Conservation (phyloP, 2,888 invertebrate genomes). For the Branchipolynoe longqiensis region DNA sequence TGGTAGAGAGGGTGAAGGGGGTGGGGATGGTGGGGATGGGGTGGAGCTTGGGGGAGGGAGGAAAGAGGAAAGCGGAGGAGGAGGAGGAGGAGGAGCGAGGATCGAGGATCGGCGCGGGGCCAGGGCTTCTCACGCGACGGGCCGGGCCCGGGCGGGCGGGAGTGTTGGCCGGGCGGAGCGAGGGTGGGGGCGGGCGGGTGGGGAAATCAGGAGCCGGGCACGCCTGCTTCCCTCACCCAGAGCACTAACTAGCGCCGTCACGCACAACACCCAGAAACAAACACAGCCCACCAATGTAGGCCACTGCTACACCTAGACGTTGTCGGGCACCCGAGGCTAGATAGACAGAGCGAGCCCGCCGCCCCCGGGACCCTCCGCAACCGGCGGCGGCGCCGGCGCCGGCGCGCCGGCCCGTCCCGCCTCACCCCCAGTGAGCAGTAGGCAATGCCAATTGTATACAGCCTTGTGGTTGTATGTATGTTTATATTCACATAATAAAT, state of each 20-base stretch:
- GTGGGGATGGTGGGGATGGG: neutral
- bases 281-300: conserved; percentile 43
- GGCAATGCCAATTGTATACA: too few relatives aligned
- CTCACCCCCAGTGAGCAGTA: too few relatives aligned
- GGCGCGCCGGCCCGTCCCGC: too few relatives aligned
- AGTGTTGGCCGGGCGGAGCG: neutral
- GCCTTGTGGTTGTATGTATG: too few relatives aligned
- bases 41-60: neutral
- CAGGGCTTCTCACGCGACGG: conserved; percentile 34
- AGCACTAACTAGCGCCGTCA: conserved; percentile 46
- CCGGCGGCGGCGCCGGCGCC: too few relatives aligned
- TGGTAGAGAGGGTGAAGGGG: neutral
- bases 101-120: neutral
- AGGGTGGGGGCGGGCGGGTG: neutral
- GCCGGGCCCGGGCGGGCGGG: neutral
- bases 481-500: too few relatives aligned
- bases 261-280: conserved; percentile 46
- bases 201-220: conserved; percentile 45
- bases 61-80: neutral
- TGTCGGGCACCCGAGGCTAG: too few relatives aligned
- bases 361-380: too few relatives aligned
- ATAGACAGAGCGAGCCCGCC: too few relatives aligned
- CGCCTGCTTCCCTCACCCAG: conserved; percentile 2
- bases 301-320: conserved; percentile 33
- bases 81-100: neutral